A percentile compares a stretch with the other conserved stretches of the same genome.
Evolutionary conservation across 2,113 vertebrate genomes (phyloP).

Genomic region (Echinops telfairi): DNA sequence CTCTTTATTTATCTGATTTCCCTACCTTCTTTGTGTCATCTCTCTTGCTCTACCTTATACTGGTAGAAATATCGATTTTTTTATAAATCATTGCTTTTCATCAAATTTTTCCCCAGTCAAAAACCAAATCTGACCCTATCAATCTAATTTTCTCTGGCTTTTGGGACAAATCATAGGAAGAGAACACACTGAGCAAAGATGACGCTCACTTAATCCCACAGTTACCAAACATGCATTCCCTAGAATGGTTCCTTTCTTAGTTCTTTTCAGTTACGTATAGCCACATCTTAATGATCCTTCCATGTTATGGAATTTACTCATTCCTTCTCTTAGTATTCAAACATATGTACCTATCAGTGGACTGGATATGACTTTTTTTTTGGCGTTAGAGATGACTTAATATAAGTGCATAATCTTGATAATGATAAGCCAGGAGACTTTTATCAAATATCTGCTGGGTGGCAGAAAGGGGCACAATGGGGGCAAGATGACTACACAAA

Average conservation of each 20-base stretch:
- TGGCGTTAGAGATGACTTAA: background rate
- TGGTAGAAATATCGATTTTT: background rate
- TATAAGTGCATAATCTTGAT: background rate
- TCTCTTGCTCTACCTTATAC: background rate
- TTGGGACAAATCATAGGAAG: background rate
- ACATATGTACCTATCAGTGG: background rate
- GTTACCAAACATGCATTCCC: background rate
- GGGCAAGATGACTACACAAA: background rate
- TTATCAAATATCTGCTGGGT: background rate
- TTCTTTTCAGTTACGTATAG: background rate
- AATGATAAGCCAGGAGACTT: background rate
- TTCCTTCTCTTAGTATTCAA: background rate
- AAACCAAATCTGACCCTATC: background rate
- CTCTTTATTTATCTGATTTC: background rate
- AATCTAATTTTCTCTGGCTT: background rate
- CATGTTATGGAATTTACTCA: background rate
- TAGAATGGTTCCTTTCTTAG: background rate
- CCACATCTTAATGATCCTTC: background rate
- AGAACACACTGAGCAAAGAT: background rate
- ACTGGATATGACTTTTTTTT: background rate
- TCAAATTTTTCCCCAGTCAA: background rate
- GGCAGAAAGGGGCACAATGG: background rate
- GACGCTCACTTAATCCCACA: background rate
- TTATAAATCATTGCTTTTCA: background rate
- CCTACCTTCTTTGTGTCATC: background rate